phyloP scores from a whole-genome alignment of 92 coral and sea anemone genomes.

The Parazoanthus darwini region DNA sequence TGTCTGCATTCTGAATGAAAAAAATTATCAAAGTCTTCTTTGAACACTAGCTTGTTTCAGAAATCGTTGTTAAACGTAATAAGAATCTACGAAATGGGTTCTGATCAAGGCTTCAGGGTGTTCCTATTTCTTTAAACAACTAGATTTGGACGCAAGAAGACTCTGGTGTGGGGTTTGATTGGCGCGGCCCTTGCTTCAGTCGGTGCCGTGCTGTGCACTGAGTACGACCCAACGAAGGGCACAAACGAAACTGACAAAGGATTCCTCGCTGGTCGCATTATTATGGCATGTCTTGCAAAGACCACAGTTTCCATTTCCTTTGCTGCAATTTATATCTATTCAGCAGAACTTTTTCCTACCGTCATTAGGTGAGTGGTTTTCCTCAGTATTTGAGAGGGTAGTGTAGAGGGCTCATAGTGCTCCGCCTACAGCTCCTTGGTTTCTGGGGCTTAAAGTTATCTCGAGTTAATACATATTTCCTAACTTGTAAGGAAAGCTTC shows the following conservation, averaged over 20 bases:
- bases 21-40: too few species aligned
- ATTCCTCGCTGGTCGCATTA: slow-evolving; percentile 5
- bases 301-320: background rate
- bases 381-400: too few species aligned
- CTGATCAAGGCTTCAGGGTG: too few species aligned
- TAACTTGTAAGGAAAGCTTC: too few species aligned
- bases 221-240: background rate
- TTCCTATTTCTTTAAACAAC: background rate
- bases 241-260: background rate
- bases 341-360: slow-evolving; percentile 8
- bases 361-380: background rate
- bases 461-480: too few species aligned
- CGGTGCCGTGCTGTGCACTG: slow-evolving; percentile 6
- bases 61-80: too few species aligned
- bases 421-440: too few species aligned
- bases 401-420: too few species aligned
- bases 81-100: too few species aligned
- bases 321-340: background rate
- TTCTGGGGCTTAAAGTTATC: too few species aligned
- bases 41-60: background rate
- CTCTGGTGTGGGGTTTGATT: slow-evolving; percentile 1
- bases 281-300: background rate
- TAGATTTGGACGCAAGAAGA: background rate
- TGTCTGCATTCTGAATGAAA: too few species aligned
- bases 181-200: background rate